A percentile compares a stretch with the other conserved stretches of the same genome.
phyloP scores from a whole-genome alignment of 2,797 vertebrate species.

The Ctenopoma multispine region DNA sequence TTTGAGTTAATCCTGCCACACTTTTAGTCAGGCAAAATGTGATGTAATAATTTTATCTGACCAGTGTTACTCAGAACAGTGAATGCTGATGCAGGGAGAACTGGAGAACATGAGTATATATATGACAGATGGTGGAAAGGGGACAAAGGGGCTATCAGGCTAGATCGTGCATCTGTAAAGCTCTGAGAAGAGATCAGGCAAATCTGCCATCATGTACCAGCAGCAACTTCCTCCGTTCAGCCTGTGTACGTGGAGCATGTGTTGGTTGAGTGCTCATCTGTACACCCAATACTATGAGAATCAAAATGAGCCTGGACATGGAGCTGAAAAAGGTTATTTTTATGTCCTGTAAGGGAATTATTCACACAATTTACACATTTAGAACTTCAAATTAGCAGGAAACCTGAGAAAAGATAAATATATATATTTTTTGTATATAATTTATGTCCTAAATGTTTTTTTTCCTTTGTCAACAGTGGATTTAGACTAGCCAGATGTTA shows the following conservation, averaged over 20 bases:
- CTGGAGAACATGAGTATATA: conserved; percentile 26
- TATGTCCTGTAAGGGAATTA: background rate
- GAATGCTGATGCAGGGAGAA: conserved; percentile 1
- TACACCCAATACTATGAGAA: conserved; percentile 29
- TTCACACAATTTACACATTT: background rate
- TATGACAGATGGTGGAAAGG: conserved; percentile 69
- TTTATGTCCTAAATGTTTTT: conserved; percentile 7
- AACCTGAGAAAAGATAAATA: background rate
- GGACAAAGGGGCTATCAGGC: conserved; percentile 32
- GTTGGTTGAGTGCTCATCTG: conserved; percentile 33
- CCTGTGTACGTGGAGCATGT: conserved; percentile 28
- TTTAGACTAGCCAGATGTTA: conserved; percentile 73
- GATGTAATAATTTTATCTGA: background rate
- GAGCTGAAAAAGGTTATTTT: background rate
- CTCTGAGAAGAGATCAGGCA: conserved; percentile 54
- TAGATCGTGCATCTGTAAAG: conserved; percentile 52
- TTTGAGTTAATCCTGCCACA: background rate
- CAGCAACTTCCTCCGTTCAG: conserved; percentile 22
- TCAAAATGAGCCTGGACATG: conserved; percentile 5
- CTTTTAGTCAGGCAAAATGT: too few species aligned
- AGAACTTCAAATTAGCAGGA: background rate
- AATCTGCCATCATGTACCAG: conserved; percentile 59
- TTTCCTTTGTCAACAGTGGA: conserved; percentile 41
- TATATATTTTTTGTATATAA: background rate
- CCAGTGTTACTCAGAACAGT: too few species aligned